Base-by-base conservation (phyloP, 2,797 vertebrate genomes). In the Darevskia mixta region DNA sequence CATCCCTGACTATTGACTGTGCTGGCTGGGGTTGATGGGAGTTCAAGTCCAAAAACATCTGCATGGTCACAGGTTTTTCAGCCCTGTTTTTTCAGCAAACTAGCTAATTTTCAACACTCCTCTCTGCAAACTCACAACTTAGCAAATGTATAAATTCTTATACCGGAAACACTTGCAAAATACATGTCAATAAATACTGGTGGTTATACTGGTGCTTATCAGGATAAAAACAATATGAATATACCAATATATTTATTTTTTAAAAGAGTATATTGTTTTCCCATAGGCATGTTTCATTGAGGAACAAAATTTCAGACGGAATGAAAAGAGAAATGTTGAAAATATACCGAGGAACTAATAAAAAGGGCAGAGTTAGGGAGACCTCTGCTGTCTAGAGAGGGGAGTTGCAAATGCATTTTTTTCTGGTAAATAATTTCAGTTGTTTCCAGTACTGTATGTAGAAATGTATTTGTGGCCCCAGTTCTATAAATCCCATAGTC, bases 381-480 rank as follows among this genome's bases (percentile, higher is more conserved):
- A 85, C 95, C 94, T 94, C 95, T 96, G 71, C 91, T 94, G 95
- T 91, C 58, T 0, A 90, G 38, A 89, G 9, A 58, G 4, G 61
- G 67, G 45, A 41, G 75, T 8, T 61, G 75, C 69, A 82, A 58
- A 69, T 67, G 17, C 35, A 32, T 79, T 72, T 43, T 49, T 84
- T 58, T 20, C 64, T 69, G 69, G 2, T 64, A 8, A 23, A n/a
- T 11, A 25, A n/a, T 23, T 8, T 23, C 49, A 61, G 17, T 64
- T 81, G 18, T 9, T 5, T n/a, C 27, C 41, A 67, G 27, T 20
- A 35, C 35, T 35, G 35, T 35, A 64, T n/a, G 27, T 66, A 49
- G 41, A 4, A 55, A 64, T n/a, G 27, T 66, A 49, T 32, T 61
- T 35, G 55, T 61, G 18, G 20, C 49, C 49, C 20, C 55, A 25